Evolutionary conservation across 2,888 invertebrate genomes (phyloP).

Genomic region (Xylocampa areola): DNA sequence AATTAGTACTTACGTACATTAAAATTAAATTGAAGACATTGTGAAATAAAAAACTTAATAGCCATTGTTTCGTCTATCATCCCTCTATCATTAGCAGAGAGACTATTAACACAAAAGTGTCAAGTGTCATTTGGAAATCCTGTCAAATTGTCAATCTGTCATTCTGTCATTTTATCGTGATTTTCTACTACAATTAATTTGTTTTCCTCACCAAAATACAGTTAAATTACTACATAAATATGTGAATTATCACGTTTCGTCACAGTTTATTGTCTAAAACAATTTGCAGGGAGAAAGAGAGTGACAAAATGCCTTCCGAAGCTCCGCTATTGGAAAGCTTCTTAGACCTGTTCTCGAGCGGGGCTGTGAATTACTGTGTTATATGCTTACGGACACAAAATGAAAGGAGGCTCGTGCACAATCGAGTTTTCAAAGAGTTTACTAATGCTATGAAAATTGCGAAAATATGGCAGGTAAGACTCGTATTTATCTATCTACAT

Average conservation of each 20-base stretch:
- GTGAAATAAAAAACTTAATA: no score
- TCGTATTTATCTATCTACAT: background rate
- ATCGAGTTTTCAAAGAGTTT: conserved; percentile 6
- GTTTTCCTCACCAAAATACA: background rate
- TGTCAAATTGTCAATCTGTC: no score
- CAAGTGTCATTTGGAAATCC: no score
- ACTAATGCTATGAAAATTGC: background rate
- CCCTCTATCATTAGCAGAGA: no score
- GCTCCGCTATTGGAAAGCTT: background rate
- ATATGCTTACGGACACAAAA: conserved; percentile 1
- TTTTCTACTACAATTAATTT: background rate
- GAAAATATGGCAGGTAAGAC: conserved; percentile 3
- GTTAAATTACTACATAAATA: background rate
- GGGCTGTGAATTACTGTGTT: conserved; percentile 2
- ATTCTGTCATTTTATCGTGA: no score
- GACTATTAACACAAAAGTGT: no score
- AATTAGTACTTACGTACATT: no score
- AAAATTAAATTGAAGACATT: no score
- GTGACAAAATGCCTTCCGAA: background rate
- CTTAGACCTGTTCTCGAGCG: background rate
- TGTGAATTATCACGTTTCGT: background rate
- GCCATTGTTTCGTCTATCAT: no score
- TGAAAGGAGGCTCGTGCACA: background rate
- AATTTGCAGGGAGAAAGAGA: background rate
- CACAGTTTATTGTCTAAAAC: background rate